Conservation (phyloP, 2,888 invertebrate genomes). For the Tenthredo notha region DNA sequence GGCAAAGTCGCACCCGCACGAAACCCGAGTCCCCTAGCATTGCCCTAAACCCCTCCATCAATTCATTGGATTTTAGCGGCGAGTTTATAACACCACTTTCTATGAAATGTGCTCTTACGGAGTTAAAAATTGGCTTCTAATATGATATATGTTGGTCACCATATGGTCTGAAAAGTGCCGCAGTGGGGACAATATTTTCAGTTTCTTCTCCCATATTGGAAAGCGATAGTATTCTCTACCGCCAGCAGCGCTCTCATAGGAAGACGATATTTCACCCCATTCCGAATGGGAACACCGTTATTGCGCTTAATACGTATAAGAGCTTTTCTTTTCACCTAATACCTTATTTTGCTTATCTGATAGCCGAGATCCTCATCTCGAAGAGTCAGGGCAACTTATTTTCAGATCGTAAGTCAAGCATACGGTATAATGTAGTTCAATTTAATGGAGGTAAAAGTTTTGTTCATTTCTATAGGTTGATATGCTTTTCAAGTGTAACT, state of each 20-base stretch:
- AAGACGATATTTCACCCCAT: slow-evolving; percentile 65
- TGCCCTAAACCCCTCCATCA: slow-evolving; percentile 58
- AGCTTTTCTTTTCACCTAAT: background rate
- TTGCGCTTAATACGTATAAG: slow-evolving; percentile 33
- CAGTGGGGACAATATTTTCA: slow-evolving; percentile 68
- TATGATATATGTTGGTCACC: slow-evolving; percentile 73
- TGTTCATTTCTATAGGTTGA: background rate
- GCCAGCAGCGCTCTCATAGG: slow-evolving; percentile 70
- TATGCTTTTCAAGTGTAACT: background rate
- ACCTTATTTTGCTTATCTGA: background rate
- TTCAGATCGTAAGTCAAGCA: background rate
- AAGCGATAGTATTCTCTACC: slow-evolving; percentile 46
- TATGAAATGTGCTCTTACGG: slow-evolving; percentile 68
- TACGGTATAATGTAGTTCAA: background rate
- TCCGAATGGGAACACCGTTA: slow-evolving; percentile 12
- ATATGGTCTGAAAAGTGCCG: slow-evolving; percentile 70
- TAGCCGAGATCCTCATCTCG: background rate
- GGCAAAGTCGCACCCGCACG: slow-evolving; percentile 29
- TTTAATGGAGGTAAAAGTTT: background rate
- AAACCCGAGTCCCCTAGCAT: slow-evolving; percentile 30
- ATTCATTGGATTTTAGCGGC: slow-evolving; percentile 64
- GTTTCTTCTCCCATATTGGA: slow-evolving; percentile 55
- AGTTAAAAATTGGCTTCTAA: slow-evolving; percentile 75
- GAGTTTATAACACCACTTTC: slow-evolving; percentile 54
- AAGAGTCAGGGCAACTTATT: background rate